Conservation (phyloP, 1,140 invertebrate species). For the Drosophila setifemur region DNA sequence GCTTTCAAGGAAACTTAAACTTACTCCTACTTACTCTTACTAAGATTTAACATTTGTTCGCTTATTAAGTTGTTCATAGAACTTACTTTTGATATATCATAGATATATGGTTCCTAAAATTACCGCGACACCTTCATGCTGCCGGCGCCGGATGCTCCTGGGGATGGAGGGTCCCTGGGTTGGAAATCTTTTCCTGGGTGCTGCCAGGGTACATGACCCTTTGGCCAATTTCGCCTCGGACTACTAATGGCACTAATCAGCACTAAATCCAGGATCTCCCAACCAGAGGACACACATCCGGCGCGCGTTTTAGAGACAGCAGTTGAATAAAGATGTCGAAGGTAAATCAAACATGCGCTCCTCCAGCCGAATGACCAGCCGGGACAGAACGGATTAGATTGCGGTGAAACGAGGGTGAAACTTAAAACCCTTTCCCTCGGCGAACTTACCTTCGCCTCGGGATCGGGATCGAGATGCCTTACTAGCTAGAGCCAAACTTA, state of each 20-base stretch:
- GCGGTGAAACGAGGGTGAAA: slow-evolving; percentile 30
- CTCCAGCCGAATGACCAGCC: slow-evolving; percentile 41
- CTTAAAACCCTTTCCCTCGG: slow-evolving; percentile 64
- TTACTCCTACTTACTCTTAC: not conserved
- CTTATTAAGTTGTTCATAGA: slow-evolving; percentile 90
- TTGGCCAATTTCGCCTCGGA: slow-evolving; percentile 53
- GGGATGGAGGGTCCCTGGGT: not conserved
- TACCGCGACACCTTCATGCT: slow-evolving; percentile 85
- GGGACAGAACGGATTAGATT: slow-evolving; percentile 43
- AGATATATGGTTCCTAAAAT: slow-evolving; percentile 96
- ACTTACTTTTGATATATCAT: slow-evolving; percentile 97
- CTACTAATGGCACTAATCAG: slow-evolving; percentile 39
- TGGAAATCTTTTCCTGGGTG: not conserved
- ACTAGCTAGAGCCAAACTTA: slow-evolving; percentile 45
- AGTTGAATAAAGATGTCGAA: slow-evolving; percentile 77
- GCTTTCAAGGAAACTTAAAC: slow-evolving; percentile 58
- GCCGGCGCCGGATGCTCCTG: slow-evolving; percentile 20
- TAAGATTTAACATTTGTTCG: slow-evolving; percentile 62
- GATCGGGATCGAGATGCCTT: slow-evolving; percentile 55
- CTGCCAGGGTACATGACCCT: not conserved
- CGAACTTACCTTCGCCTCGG: slow-evolving; percentile 73
- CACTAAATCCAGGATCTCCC: not conserved
- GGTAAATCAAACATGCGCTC: slow-evolving; percentile 69
- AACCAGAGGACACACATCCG: slow-evolving; percentile 9
- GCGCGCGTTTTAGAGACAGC: slow-evolving; percentile 35